Base-by-base conservation (phyloP, 2,888 invertebrate genomes). In the Cerceris rybyensis region DNA sequence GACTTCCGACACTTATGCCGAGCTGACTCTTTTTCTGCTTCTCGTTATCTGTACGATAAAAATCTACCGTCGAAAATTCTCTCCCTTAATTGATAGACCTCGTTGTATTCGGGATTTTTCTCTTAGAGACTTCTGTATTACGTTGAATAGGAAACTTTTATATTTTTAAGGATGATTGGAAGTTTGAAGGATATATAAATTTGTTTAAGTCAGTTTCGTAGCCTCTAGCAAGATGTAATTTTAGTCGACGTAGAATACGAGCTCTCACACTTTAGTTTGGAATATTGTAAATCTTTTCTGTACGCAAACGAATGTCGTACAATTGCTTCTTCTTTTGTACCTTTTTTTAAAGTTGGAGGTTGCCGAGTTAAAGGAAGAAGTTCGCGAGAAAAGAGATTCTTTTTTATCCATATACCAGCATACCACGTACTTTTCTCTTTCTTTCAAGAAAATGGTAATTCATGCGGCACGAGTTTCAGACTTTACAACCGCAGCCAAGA, bases 1-100 rank as follows among this genome's bases (percentile, higher is more conserved):
- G 75, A 65, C 78, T 69, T 58, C 70, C 69, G 78, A 75, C 75
- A 80, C 78, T 73, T 73, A 70, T 60, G 57, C 71, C 75, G 28
- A 28, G 28, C 28, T 4, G 28, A 8, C 55, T 52, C 54, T 59
- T 61, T 46, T 64, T 60, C 69, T 50, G 63, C 66, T 78, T 52
- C 17, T 42, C 70, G 46, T 69, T 55, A 43, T 80, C 71, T 70
- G 78, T 80, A 52, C 70, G 78, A 42, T 16, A 61, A 64, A 74
- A 74, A 67, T 59, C 60, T 69, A 64, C n/a, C 59, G 73, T 58
- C 72, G 52, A 28, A 55, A 50, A 50, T 65, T 57, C 41, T 46
- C 54, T n/a, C 11, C 39, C 41, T 9, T 63, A 46, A 78, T 78
- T 74, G 76, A 80, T 68, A 64, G 74, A 14, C 70, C 70, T 60